phyloP scores from a whole-genome alignment of 2,888 invertebrate genomes.

The Blomia tropicalis region DNA sequence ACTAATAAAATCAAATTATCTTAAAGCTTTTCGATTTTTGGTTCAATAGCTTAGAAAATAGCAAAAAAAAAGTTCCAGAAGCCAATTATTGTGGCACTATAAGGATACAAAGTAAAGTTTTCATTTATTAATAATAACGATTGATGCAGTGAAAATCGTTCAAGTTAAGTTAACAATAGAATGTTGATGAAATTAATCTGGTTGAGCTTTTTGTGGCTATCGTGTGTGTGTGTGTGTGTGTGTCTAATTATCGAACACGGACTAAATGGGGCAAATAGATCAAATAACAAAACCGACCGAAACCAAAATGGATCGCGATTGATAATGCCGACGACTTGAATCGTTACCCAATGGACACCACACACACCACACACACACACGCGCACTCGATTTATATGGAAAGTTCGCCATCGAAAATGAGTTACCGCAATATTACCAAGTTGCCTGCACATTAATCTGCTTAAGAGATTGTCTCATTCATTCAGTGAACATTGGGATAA shows the following conservation, averaged over 20 bases:
- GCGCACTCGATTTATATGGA: neutral
- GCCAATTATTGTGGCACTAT: no score
- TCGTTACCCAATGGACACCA: no score
- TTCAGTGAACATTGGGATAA: neutral
- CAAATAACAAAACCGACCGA: constrained; percentile 15
- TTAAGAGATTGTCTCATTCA: constrained; percentile 1
- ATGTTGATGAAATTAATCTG: no score
- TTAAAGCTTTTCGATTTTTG: no score
- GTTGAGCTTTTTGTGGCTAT: no score
- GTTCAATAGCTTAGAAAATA: no score
- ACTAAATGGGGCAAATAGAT: neutral
- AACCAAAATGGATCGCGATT: neutral
- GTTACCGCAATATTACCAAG: neutral
- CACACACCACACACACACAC: neutral
- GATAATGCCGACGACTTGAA: neutral
- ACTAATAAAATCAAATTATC: neutral
- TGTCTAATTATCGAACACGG: neutral
- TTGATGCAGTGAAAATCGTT: neutral
- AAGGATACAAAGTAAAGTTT: no score
- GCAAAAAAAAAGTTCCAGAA: no score
- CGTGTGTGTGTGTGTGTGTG: neutral
- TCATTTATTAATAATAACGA: neutral
- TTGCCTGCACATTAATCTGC: constrained; percentile 12
- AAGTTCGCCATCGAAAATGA: constrained; percentile 4
- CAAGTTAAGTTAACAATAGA: no score